Conservation (phyloP, 2,888 invertebrate genomes). For the Eledona agricola region DNA sequence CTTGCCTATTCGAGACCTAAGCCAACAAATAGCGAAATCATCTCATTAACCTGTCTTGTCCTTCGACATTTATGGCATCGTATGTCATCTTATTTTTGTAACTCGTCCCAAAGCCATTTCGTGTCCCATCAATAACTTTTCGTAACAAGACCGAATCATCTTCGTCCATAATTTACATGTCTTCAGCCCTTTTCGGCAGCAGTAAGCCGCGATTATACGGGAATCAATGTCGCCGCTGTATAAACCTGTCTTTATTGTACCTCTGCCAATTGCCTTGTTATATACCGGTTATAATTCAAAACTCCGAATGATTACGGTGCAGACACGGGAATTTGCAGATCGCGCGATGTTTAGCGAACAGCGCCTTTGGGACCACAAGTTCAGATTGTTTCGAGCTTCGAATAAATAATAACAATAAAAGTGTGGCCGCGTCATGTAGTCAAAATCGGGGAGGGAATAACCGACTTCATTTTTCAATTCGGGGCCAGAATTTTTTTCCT, state of each 20-base stretch:
- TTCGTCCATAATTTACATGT: conserved; percentile 18
- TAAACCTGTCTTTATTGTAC: conserved; percentile 36
- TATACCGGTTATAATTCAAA: conserved; percentile 38
- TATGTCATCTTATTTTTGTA: conserved; percentile 24
- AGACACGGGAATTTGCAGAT: conserved; percentile 32
- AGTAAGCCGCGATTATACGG: conserved; percentile 25
- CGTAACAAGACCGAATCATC: conserved; percentile 17
- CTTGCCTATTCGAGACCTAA: conserved; percentile 4
- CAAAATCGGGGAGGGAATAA: not conserved
- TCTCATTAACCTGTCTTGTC: conserved; percentile 10
- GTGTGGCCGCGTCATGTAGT: conserved; percentile 8
- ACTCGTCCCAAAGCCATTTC: conserved; percentile 5
- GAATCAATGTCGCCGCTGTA: conserved; percentile 32
- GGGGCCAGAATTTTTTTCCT: not conserved
- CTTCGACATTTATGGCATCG: conserved; percentile 18
- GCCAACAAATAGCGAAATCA: conserved; percentile 17
- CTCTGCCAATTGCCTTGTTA: conserved; percentile 37
- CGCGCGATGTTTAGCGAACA: conserved; percentile 37
- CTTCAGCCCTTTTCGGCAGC: conserved; percentile 6
- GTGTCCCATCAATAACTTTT: conserved; percentile 23
- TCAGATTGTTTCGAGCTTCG: conserved; percentile 44
- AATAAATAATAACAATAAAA: conserved; percentile 43
- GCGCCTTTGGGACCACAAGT: conserved; percentile 38
- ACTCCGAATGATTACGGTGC: conserved; percentile 35
- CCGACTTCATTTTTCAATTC: not conserved